These are phyloP conservation scores for Drosophila borborema DNA, from an alignment of 2,888 invertebrate genomes.

Conservation along the genomic window DNA sequence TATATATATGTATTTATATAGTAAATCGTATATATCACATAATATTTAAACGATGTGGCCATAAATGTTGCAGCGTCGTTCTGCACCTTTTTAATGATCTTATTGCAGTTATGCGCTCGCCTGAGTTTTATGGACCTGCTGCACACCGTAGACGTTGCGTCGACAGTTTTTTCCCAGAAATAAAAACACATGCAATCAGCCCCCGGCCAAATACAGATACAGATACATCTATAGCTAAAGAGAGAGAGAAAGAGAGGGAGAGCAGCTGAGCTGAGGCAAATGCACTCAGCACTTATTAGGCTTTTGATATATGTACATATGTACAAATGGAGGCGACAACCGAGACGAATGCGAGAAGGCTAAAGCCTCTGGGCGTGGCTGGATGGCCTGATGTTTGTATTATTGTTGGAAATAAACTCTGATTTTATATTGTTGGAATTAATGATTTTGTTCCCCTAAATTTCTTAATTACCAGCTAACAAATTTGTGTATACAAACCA, in stretches of 20 bases:
- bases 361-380: constrained; percentile 17
- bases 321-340: constrained; percentile 38
- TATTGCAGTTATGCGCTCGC: constrained; percentile 69
- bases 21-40: constrained; percentile 12
- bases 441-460: constrained; percentile 81
- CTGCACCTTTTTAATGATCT: constrained; percentile 72
- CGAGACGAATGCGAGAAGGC: constrained; percentile 3
- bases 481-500: constrained; percentile 81
- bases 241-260: neutral
- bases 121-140: constrained; percentile 66
- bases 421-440: constrained; percentile 80
- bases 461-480: constrained; percentile 82
- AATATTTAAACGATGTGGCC: constrained; percentile 52
- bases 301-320: constrained; percentile 68
- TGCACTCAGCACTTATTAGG: constrained; percentile 69
- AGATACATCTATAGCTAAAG: constrained; percentile 26
- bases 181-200: constrained; percentile 49
- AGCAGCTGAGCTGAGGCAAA: constrained; percentile 22
- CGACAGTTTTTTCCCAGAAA: constrained; percentile 83
- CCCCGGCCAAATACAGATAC: constrained; percentile 38
- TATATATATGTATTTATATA: constrained; percentile 6
- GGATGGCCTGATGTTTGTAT: constrained; percentile 63
- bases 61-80: constrained; percentile 58
- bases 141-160: constrained; percentile 79
- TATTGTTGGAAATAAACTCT: constrained; percentile 79